phyloP scores from a whole-genome alignment of 2,113 vertebrate genomes.

The Ardeotis arabs region DNA sequence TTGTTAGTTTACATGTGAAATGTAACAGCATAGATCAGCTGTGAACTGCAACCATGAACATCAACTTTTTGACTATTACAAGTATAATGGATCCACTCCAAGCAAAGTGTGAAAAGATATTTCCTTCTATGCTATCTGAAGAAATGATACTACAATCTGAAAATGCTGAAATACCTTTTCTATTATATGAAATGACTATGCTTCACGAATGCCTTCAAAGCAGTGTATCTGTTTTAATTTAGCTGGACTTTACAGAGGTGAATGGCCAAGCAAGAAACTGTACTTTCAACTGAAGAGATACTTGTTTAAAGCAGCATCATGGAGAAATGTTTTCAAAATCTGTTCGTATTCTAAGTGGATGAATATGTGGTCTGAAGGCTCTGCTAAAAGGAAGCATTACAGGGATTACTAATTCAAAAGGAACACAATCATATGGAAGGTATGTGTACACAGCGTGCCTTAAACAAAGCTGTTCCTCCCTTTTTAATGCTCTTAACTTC shows the following conservation, averaged over 20 bases:
- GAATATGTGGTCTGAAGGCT: not conserved
- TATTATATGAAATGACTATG: not conserved
- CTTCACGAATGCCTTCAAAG: not conserved
- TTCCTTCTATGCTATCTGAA: not conserved
- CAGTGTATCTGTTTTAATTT: not conserved
- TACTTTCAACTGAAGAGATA: not conserved
- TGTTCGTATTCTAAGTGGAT: not conserved
- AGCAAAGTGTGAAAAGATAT: not conserved
- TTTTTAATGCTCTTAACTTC: not conserved
- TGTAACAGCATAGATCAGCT: not conserved
- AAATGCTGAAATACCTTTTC: not conserved
- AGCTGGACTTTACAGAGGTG: not conserved
- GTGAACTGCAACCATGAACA: not conserved
- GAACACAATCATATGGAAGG: not conserved
- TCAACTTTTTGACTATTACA: not conserved
- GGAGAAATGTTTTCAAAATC: not conserved
- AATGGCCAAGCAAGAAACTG: not conserved
- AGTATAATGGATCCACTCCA: not conserved
- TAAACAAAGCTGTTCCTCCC: not conserved
- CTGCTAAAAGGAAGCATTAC: not conserved
- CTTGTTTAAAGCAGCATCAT: not conserved
- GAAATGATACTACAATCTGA: not conserved
- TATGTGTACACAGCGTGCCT: not conserved
- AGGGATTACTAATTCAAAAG: not conserved
- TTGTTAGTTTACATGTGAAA: not conserved